phyloP scores from a whole-genome alignment of 2,888 invertebrate genomes.

The Linnaemya vulpina region DNA sequence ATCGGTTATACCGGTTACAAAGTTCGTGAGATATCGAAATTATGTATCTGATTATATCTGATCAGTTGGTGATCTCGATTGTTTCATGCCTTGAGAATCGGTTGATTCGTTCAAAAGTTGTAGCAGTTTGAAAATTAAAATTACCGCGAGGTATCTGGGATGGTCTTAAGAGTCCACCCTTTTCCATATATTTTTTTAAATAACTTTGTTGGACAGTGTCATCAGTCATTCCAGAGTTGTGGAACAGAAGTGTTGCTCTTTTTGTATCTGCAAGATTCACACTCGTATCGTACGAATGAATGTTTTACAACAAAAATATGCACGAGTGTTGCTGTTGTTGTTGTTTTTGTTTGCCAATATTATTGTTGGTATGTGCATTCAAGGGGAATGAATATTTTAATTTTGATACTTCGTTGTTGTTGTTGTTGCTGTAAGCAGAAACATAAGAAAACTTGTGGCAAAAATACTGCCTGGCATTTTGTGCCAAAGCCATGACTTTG shows the following conservation, averaged over 20 bases:
- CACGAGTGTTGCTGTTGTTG: constrained; percentile 6
- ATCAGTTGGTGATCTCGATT: no score
- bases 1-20: no score
- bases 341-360: not conserved
- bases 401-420: constrained; percentile 13
- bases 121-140: no score
- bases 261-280: constrained; percentile 39
- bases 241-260: constrained; percentile 38
- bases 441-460: constrained; percentile 38
- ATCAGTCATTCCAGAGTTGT: constrained; percentile 43
- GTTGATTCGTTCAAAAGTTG: no score
- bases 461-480: constrained; percentile 58
- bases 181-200: no score
- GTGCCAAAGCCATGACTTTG: constrained; percentile 69
- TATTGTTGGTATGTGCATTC: constrained; percentile 21
- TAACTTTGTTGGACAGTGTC: constrained; percentile 29
- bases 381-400: constrained; percentile 21
- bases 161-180: no score
- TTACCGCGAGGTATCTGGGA: no score
- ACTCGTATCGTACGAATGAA: constrained; percentile 28
- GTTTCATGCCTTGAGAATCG: no score
- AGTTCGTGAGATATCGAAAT: no score
- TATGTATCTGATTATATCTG: no score
- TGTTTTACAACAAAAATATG: not conserved
- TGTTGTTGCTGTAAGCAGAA: not conserved